Conservation (phyloP, 64 coral and sea anemone genomes). For the Platygyra sinensis region DNA sequence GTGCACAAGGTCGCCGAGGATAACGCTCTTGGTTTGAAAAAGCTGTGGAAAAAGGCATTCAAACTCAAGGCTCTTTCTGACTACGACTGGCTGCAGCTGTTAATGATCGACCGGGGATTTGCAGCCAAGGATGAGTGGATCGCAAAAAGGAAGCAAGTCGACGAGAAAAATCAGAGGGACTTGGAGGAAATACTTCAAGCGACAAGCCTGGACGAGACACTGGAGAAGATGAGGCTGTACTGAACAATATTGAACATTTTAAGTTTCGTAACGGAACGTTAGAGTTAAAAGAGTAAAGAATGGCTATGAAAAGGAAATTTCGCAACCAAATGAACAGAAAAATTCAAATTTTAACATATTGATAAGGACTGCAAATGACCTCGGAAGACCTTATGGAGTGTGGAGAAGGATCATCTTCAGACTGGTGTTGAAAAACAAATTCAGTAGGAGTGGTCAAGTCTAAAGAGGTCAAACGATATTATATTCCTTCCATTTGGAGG, state of each 20-base stretch:
- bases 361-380: background rate
- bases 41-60: constrained; percentile 23
- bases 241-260: background rate
- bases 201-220: constrained; percentile 24
- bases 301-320: background rate
- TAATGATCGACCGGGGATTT: constrained; percentile 52
- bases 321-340: background rate
- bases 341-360: background rate
- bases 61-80: constrained; percentile 10
- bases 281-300: background rate
- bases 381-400: background rate
- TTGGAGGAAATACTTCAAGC: constrained; percentile 46
- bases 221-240: constrained; percentile 35
- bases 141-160: constrained; percentile 45
- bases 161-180: constrained; percentile 36
- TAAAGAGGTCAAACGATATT: background rate
- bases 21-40: constrained; percentile 29
- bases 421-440: background rate
- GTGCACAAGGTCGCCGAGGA: constrained; percentile 32
- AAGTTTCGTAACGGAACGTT: background rate
- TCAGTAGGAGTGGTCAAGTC: background rate
- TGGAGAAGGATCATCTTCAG: constrained; percentile 6
- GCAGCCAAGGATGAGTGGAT: constrained; percentile 54
- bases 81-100: constrained; percentile 50
- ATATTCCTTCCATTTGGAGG: background rate